Conservation (phyloP, 2,113 vertebrate species). For the Nothobranchius kuhntae region DNA sequence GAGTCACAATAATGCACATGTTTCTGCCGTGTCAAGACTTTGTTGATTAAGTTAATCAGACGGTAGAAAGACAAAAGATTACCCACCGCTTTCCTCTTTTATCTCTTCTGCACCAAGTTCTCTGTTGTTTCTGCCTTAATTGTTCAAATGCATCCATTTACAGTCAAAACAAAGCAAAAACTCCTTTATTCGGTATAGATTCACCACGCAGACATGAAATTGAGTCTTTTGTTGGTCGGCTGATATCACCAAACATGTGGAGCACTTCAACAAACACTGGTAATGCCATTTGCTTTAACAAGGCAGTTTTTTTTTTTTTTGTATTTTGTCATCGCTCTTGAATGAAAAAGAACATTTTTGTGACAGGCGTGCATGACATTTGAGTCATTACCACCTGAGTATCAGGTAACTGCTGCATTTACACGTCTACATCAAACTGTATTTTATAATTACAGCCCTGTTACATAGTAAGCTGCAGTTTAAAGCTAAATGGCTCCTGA, state of each 20-base stretch:
- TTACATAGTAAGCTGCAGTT: conserved; percentile 43
- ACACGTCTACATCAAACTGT: conserved; percentile 46
- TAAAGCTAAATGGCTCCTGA: conserved; percentile 72
- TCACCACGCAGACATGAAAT: conserved; percentile 24
- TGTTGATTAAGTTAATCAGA: conserved; percentile 64
- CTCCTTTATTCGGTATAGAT: not conserved
- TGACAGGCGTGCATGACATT: conserved; percentile 33
- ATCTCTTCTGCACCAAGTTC: conserved; percentile 38
- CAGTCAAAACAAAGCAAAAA: conserved; percentile 40
- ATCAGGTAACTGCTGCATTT: conserved; percentile 50
- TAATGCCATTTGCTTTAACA: conserved; percentile 40
- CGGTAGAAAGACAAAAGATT: conserved; percentile 58
- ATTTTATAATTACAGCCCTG: conserved; percentile 69
- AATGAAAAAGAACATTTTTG: conserved; percentile 13
- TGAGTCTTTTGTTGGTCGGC: conserved; percentile 40
- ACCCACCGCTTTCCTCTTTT: conserved; percentile 45
- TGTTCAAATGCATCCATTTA: conserved; percentile 3
- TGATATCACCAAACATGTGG: conserved; percentile 20
- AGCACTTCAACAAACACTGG: conserved; percentile 13
- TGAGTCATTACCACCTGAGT: conserved; percentile 22
- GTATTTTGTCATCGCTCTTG: too few species aligned
- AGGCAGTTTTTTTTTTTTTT: not conserved
- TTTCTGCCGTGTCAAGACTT: too few species aligned
- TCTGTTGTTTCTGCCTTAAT: conserved; percentile 12
- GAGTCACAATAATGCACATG: too few species aligned